A percentile compares a stretch with the other conserved stretches of the same genome.
These are phyloP conservation scores for Campoplex capitator DNA, from an alignment of 2,888 invertebrate species.

Conservation along the genomic window DNA sequence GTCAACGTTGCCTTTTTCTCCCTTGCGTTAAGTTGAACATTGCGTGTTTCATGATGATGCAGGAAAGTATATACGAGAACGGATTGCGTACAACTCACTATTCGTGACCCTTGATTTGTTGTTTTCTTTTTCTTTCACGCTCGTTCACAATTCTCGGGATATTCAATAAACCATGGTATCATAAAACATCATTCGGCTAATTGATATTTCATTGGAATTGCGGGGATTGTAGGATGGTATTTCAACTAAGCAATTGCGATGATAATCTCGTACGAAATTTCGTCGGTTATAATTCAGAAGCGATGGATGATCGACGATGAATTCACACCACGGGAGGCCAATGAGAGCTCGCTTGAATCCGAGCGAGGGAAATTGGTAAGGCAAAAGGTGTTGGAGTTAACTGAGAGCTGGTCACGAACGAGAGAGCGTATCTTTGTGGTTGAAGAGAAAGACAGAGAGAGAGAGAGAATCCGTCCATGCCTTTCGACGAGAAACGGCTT, in stretches of 20 bases:
- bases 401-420: not conserved
- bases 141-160: not conserved
- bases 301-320: constrained; percentile 27
- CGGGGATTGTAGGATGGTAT: not conserved
- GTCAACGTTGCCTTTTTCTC: not conserved
- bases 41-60: constrained; percentile 1
- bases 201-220: not conserved
- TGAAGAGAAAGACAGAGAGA: not conserved
- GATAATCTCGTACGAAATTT: not conserved
- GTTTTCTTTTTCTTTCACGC: not conserved
- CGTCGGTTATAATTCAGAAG: not conserved
- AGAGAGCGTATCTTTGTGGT: not conserved
- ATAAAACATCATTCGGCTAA: not conserved
- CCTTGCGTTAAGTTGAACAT: not conserved
- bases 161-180: not conserved
- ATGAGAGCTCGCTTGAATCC: not conserved
- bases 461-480: constrained; percentile 11
- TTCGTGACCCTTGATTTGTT: not conserved
- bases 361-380: constrained; percentile 26
- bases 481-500: constrained; percentile 25
- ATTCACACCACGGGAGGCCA: not conserved
- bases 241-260: not conserved
- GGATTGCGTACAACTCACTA: not conserved
- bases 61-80: not conserved
- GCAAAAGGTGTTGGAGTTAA: constrained; percentile 13